Evolutionary conservation across 1,140 invertebrate genomes (phyloP).

Genomic region (Anthonomus grandis): DNA sequence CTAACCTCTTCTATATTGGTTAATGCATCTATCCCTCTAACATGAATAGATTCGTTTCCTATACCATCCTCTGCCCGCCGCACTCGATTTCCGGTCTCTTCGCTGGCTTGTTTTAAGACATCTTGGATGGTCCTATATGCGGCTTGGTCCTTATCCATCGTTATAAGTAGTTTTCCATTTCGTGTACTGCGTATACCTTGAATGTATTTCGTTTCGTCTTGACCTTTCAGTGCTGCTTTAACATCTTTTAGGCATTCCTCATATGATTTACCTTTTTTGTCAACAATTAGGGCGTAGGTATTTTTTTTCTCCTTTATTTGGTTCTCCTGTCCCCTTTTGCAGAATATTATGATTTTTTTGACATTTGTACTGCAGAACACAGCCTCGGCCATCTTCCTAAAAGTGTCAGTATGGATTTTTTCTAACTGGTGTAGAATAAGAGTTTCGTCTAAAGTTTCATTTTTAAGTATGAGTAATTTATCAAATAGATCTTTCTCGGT

Average conservation of each 20-base stretch:
- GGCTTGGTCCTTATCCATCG: not conserved
- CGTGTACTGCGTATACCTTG: not conserved
- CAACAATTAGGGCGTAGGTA: not conserved
- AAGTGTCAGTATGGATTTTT: too few species aligned
- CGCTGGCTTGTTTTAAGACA: not conserved
- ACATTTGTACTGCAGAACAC: too few species aligned
- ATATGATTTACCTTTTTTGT: not conserved
- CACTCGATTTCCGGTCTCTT: not conserved
- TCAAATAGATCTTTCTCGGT: too few species aligned
- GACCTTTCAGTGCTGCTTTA: not conserved
- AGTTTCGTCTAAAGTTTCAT: too few species aligned
- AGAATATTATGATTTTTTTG: too few species aligned
- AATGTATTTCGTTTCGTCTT: not conserved
- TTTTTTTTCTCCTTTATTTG: too few species aligned
- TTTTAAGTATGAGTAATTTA: too few species aligned
- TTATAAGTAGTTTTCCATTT: not conserved
- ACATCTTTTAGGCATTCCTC: not conserved
- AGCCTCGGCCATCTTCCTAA: too few species aligned
- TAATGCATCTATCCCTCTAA: not conserved
- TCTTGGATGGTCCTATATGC: not conserved
- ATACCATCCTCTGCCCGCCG: not conserved
- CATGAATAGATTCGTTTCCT: not conserved
- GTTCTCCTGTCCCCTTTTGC: too few species aligned
- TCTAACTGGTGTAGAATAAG: too few species aligned
- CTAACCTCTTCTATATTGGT: not conserved